Evolutionary conservation across 2,888 invertebrate species (phyloP).

Genomic region (Poecilus cupreus): DNA sequence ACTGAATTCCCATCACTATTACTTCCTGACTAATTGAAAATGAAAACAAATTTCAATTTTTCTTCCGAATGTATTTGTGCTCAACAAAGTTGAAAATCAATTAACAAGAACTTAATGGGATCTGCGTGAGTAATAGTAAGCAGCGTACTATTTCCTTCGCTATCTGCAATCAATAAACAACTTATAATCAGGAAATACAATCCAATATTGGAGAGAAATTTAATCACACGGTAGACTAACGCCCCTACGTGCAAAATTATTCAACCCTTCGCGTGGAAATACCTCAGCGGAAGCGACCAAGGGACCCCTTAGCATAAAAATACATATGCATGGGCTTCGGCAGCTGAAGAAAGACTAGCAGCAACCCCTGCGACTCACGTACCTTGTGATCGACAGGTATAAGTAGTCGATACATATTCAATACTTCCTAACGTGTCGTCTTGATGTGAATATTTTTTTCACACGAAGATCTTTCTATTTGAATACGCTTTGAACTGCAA

Average conservation of each 20-base stretch:
- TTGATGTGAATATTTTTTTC: constrained; percentile 48
- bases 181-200: constrained; percentile 44
- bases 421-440: constrained; percentile 45
- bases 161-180: constrained; percentile 38
- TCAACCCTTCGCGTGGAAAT: constrained; percentile 45
- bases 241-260: constrained; percentile 50
- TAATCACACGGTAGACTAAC: constrained; percentile 47
- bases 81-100: constrained; percentile 33
- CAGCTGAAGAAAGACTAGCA: constrained; percentile 7
- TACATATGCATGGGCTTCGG: constrained; percentile 39
- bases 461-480: constrained; percentile 54
- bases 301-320: constrained; percentile 22
- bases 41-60: not conserved
- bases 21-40: no score
- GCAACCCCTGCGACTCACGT: not conserved
- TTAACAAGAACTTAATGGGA: constrained; percentile 38
- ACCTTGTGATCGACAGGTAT: constrained; percentile 49
- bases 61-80: not conserved
- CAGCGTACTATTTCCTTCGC: constrained; percentile 24
- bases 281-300: not conserved
- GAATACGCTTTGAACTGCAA: constrained; percentile 43
- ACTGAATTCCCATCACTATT: no score
- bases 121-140: constrained; percentile 12
- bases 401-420: constrained; percentile 56
- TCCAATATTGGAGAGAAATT: constrained; percentile 51